Conservation (phyloP, 1,140 invertebrate genomes). For the Neodiprion lecontei region DNA sequence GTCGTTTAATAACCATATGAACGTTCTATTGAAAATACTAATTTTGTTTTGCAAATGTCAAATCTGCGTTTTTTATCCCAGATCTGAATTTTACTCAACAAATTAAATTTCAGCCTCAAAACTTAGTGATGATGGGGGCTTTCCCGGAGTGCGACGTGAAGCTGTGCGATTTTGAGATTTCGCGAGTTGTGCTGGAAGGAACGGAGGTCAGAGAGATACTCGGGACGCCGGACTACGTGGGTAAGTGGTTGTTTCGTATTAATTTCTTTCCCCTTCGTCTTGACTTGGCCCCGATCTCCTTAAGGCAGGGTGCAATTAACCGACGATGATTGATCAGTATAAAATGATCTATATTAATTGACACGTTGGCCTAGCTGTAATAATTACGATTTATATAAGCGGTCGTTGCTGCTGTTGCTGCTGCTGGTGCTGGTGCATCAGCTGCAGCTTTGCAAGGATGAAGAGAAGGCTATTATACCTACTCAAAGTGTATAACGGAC, state of each 20-base stretch:
- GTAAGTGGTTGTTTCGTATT: constrained; percentile 58
- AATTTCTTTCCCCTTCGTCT: background rate
- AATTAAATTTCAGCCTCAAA: constrained; percentile 70
- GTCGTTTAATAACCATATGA: too few relatives aligned
- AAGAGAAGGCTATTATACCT: background rate
- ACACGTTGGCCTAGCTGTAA: constrained; percentile 33
- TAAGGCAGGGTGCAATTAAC: background rate
- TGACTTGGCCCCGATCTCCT: background rate
- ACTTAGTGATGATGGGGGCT: constrained; percentile 74
- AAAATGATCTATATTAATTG: constrained; percentile 40
- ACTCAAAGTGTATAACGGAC: background rate
- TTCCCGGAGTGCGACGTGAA: constrained; percentile 77
- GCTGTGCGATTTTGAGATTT: constrained; percentile 81
- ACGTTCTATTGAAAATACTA: too few relatives aligned
- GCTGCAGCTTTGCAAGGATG: background rate
- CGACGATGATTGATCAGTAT: background rate
- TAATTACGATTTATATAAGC: background rate
- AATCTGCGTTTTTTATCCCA: too few relatives aligned
- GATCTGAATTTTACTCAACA: too few relatives aligned
- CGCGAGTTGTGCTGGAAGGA: constrained; percentile 70
- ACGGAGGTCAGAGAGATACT: constrained; percentile 77
- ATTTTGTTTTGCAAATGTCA: too few relatives aligned
- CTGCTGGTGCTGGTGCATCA: background rate
- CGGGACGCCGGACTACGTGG: constrained; percentile 83
- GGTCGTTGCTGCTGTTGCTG: background rate